phyloP scores from a whole-genome alignment of 1,140 invertebrate genomes.

The Phymastichus coffea region DNA sequence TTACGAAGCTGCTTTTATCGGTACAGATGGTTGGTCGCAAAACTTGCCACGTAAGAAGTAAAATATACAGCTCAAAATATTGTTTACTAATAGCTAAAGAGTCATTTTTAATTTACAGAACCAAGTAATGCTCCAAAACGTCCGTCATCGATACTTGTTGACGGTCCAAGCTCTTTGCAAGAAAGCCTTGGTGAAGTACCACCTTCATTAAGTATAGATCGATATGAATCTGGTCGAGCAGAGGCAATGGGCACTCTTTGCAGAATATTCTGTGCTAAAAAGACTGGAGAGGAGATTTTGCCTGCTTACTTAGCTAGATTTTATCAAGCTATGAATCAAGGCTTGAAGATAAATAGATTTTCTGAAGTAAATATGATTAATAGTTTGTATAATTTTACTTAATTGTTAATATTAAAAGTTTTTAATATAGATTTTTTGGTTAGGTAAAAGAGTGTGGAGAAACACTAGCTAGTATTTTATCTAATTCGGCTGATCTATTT shows the following conservation, averaged over 20 bases:
- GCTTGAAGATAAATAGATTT: slow-evolving; percentile 64
- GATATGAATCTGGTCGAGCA: slow-evolving; percentile 82
- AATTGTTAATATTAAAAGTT: neutral
- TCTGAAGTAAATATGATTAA: slow-evolving; percentile 51
- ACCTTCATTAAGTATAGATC: slow-evolving; percentile 62
- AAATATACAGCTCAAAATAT: neutral
- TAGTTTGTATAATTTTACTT: neutral
- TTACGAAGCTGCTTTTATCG: slow-evolving; percentile 92
- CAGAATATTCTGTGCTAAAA: slow-evolving; percentile 94
- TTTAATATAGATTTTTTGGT: slow-evolving; percentile 14
- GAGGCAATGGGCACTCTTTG: slow-evolving; percentile 94
- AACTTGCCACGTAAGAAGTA: slow-evolving; percentile 56
- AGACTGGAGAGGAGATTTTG: slow-evolving; percentile 92
- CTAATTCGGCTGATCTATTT: slow-evolving; percentile 79
- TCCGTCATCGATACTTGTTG: slow-evolving; percentile 53
- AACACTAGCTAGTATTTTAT: slow-evolving; percentile 75
- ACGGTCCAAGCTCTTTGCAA: slow-evolving; percentile 57
- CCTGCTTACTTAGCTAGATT: slow-evolving; percentile 93
- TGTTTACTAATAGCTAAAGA: too few species aligned
- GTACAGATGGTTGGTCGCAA: slow-evolving; percentile 65
- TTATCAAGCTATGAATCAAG: slow-evolving; percentile 88
- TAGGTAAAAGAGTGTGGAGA: slow-evolving; percentile 66
- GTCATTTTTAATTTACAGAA: slow-evolving; percentile 49
- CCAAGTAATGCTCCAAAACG: slow-evolving; percentile 57
- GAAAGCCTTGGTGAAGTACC: slow-evolving; percentile 54